Conservation (phyloP, 23 tunicate genomes). For the Ascidia mentula region DNA sequence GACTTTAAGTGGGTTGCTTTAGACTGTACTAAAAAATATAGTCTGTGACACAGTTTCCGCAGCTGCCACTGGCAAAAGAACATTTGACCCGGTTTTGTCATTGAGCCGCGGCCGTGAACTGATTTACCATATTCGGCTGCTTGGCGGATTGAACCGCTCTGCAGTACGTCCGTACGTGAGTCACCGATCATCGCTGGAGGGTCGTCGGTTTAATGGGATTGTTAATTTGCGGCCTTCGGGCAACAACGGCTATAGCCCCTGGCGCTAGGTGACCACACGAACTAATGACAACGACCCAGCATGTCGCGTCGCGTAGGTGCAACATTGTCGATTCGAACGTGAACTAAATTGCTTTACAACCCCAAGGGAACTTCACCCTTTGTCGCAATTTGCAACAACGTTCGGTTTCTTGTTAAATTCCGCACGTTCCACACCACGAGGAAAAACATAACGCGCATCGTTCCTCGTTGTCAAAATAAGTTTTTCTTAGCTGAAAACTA, state of each 20-base stretch:
- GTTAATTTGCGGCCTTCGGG: not conserved
- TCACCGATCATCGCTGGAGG: not conserved
- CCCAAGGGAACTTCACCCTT: no score
- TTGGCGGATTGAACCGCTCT: not conserved
- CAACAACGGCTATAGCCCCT: not conserved
- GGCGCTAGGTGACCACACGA: not conserved
- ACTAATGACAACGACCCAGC: conserved; percentile 5
- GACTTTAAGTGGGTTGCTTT: no score
- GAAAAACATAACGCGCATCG: no score
- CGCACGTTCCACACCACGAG: no score
- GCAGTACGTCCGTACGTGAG: not conserved
- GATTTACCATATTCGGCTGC: not conserved
- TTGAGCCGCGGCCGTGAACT: not conserved
- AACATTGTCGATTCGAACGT: no score
- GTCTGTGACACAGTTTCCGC: not conserved
- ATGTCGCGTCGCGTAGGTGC: not conserved
- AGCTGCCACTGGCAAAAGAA: not conserved
- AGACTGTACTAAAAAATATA: no score
- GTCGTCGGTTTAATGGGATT: not conserved
- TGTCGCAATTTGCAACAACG: no score
- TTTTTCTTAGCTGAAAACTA: no score
- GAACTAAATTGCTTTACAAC: no score
- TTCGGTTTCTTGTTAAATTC: no score
- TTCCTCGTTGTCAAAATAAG: no score
- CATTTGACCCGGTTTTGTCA: not conserved